Percentiles rank a stretch among this genome's conserved stretches.
phyloP scores from a whole-genome alignment of 2,797 vertebrate genomes.

The Nothura maculosa region DNA sequence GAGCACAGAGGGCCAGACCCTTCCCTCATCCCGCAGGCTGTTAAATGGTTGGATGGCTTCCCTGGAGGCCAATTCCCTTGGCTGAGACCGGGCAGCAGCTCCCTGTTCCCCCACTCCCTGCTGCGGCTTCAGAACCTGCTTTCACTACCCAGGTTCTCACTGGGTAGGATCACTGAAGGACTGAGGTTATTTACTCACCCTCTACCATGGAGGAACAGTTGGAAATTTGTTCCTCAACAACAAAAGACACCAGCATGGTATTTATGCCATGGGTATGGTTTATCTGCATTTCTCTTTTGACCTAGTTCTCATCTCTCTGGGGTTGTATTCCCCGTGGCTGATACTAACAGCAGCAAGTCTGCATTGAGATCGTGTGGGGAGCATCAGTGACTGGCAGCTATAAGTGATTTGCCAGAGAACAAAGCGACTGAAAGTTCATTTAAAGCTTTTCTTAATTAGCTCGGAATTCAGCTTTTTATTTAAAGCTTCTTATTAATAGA shows the following conservation, averaged over 20 bases:
- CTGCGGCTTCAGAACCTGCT: not conserved
- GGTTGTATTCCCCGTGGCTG: slow-evolving; percentile 3
- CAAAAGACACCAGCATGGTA: not conserved
- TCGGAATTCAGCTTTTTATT: slow-evolving; percentile 35
- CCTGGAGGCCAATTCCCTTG: not conserved
- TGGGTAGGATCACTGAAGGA: not conserved
- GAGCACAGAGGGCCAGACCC: no score
- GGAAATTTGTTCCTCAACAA: slow-evolving; percentile 37
- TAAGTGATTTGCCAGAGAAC: slow-evolving; percentile 25
- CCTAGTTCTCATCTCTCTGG: slow-evolving; percentile 49
- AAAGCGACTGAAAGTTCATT: slow-evolving; percentile 19
- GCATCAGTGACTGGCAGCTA: not conserved
- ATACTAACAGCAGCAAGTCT: not conserved
- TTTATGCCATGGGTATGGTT: slow-evolving; percentile 34
- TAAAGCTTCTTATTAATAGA: not conserved
- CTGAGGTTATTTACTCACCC: slow-evolving; percentile 15
- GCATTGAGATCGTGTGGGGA: not conserved
- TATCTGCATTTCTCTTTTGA: slow-evolving; percentile 25
- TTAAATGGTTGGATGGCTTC: not conserved
- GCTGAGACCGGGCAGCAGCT: rapidly evolving
- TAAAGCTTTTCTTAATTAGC: slow-evolving; percentile 21
- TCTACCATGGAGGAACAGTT: slow-evolving; percentile 42
- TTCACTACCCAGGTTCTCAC: not conserved
- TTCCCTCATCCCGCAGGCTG: not conserved
- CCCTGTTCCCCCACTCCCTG: not conserved